A percentile compares a stretch with the other conserved stretches of the same genome.
Evolutionary conservation across 2,888 invertebrate species (phyloP).

Genomic region (Philhelius pedissequus): DNA sequence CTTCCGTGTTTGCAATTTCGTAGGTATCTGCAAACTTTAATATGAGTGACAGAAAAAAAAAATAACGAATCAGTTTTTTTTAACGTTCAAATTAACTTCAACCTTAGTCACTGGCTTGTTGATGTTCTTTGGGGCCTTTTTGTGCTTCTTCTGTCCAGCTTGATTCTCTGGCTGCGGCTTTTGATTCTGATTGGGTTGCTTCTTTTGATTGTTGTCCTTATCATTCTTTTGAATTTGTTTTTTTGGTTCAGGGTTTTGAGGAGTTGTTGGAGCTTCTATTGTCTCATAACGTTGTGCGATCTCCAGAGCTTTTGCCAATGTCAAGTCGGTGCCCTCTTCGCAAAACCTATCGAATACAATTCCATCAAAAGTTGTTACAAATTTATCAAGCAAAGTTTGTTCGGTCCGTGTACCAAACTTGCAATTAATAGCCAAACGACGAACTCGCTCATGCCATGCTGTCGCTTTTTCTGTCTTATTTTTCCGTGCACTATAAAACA

Average conservation of each 20-base stretch:
- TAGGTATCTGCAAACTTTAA: neutral
- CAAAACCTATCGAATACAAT: conserved; percentile 47
- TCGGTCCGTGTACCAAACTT: conserved; percentile 40
- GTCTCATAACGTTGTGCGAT: conserved; percentile 50
- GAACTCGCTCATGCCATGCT: conserved; percentile 40
- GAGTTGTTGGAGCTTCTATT: neutral
- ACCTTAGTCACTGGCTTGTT: conserved; percentile 25
- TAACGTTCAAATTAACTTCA: conserved; percentile 25
- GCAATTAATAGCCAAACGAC: conserved; percentile 46
- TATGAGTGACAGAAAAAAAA: neutral
- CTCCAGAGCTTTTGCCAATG: conserved; percentile 45
- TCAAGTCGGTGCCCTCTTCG: conserved; percentile 26
- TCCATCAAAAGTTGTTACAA: conserved; percentile 49
- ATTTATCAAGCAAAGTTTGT: conserved; percentile 41
- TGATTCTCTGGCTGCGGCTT: neutral
- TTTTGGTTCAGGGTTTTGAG: conserved; percentile 1
- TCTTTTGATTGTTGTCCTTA: conserved; percentile 6
- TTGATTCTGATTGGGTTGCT: neutral
- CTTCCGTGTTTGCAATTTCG: neutral
- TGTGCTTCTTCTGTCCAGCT: neutral
- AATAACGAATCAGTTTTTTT: neutral
- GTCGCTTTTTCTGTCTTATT: conserved; percentile 34
- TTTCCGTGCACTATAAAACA: conserved; percentile 28
- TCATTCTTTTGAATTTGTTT: neutral
- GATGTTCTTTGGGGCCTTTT: conserved; percentile 13